phyloP scores from a whole-genome alignment of 2,888 invertebrate species.

The Ormia ochracea region DNA sequence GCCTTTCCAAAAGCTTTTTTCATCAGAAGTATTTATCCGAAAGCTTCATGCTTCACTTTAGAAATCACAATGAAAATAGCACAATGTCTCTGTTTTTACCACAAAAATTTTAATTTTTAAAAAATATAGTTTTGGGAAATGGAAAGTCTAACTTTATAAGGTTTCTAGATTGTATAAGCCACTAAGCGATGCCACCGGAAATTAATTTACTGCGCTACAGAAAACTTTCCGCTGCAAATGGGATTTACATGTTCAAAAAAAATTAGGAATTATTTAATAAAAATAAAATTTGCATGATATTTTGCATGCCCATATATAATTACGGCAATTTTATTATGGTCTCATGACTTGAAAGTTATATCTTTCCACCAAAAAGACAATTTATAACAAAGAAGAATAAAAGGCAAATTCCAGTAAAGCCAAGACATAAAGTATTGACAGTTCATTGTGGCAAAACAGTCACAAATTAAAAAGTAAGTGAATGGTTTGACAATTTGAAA shows the following conservation, averaged over 20 bases:
- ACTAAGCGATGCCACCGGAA: too few relatives aligned
- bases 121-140: too few relatives aligned
- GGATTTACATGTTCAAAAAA: too few relatives aligned
- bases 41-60: not conserved
- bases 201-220: too few relatives aligned
- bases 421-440: not conserved
- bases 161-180: too few relatives aligned
- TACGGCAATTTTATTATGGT: not conserved
- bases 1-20: not conserved
- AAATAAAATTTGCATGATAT: too few relatives aligned
- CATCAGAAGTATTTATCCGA: not conserved
- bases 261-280: too few relatives aligned
- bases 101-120: too few relatives aligned
- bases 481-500: constrained; percentile 27
- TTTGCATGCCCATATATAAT: not conserved
- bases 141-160: too few relatives aligned
- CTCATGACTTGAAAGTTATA: not conserved
- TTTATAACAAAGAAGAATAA: not conserved
- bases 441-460: constrained; percentile 20
- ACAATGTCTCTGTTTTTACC: too few relatives aligned
- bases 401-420: not conserved
- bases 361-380: not conserved
- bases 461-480: constrained; percentile 39
- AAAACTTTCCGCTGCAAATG: too few relatives aligned
- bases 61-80: too few relatives aligned